These are phyloP conservation scores for Macrosiphum euphorbiae DNA, from an alignment of 2,888 invertebrate species.

Conservation along the genomic window DNA sequence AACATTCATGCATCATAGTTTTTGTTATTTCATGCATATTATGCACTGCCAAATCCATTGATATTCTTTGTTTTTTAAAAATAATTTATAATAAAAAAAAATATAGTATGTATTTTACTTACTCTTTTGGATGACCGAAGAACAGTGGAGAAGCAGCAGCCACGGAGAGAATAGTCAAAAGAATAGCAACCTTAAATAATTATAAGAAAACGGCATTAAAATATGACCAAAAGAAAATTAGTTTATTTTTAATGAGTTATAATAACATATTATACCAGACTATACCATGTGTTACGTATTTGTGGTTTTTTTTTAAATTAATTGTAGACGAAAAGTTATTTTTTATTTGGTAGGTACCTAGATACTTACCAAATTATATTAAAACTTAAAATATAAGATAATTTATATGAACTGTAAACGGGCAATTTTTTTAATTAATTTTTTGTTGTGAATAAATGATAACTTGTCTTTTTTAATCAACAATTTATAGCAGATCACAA, in stretches of 20 bases:
- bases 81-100: not conserved
- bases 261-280: not conserved
- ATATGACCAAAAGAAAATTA: not conserved
- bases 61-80: not conserved
- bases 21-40: not conserved
- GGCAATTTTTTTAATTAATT: not conserved
- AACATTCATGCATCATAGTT: not conserved
- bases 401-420: not conserved
- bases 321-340: not conserved
- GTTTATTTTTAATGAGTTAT: not conserved
- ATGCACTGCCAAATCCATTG: not conserved
- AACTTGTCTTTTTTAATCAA: not conserved
- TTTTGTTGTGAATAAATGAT: not conserved
- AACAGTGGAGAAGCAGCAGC: constrained; percentile 44
- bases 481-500: not conserved
- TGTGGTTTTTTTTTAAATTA: not conserved
- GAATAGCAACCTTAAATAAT: constrained; percentile 50
- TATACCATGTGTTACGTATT: not conserved
- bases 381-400: not conserved
- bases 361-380: not conserved
- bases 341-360: not conserved
- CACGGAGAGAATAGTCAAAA: constrained; percentile 41
- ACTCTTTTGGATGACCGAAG: constrained; percentile 30
- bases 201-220: not conserved
- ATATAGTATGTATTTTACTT: constrained; percentile 26